These are phyloP conservation scores for Nomada fucata DNA, from an alignment of 2,888 invertebrate species.

Conservation along the genomic window DNA sequence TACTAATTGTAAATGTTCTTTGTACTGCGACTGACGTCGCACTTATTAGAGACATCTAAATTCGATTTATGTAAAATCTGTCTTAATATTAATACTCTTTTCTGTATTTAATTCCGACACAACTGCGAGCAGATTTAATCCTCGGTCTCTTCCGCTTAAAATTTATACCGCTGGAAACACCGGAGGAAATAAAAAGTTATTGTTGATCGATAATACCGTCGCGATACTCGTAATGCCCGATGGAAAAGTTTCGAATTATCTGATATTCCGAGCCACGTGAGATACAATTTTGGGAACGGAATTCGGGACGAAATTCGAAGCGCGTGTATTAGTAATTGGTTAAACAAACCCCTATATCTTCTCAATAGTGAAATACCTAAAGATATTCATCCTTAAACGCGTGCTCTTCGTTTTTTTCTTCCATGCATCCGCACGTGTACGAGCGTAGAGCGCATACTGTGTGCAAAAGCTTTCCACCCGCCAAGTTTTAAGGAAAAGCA, in stretches of 20 bases:
- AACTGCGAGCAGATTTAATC: not conserved
- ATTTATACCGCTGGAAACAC: not conserved
- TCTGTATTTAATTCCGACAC: too few relatives aligned
- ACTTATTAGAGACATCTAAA: too few relatives aligned
- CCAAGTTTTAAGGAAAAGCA: too few relatives aligned
- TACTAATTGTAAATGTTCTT: not conserved
- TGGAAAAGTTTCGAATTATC: not conserved
- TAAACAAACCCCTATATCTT: not conserved
- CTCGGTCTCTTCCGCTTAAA: not conserved
- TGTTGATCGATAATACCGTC: slow-evolving; percentile 8
- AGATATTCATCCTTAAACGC: too few relatives aligned
- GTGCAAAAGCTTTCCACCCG: too few relatives aligned
- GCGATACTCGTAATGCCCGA: not conserved
- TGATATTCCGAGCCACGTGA: not conserved
- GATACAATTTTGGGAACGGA: not conserved
- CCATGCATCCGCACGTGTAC: too few relatives aligned
- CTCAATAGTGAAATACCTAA: too few relatives aligned
- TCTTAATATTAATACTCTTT: too few relatives aligned
- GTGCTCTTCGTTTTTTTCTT: too few relatives aligned
- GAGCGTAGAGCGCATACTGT: too few relatives aligned
- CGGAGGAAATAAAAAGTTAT: slow-evolving; percentile 13
- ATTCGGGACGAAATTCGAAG: not conserved
- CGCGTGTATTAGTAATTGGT: not conserved
- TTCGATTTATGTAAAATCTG: too few relatives aligned
- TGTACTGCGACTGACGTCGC: not conserved